These are phyloP conservation scores for Macrophya annulata DNA, from an alignment of 2,888 invertebrate genomes.

Conservation along the genomic window DNA sequence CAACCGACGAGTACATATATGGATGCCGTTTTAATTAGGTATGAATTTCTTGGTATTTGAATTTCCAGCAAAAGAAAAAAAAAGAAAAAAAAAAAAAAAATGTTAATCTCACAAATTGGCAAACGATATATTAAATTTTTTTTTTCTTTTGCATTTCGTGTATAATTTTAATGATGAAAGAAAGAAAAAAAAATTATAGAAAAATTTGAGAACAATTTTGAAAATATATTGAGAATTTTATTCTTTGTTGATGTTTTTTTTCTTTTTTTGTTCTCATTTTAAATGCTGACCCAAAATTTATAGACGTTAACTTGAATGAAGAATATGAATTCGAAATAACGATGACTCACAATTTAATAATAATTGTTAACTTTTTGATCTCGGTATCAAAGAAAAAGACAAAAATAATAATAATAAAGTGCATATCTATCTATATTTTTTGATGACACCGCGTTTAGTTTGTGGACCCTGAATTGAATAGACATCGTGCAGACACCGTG, in stretches of 20 bases:
- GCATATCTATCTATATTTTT: background rate
- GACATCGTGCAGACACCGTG: constrained; percentile 27
- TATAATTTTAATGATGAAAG: no score
- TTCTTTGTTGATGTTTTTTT: no score
- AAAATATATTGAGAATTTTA: no score
- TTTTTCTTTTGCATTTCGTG: no score
- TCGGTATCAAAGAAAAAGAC: background rate
- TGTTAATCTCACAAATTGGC: background rate
- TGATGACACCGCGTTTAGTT: background rate
- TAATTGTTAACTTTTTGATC: background rate
- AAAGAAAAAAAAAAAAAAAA: background rate
- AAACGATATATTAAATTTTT: background rate
- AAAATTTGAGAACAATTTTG: no score
- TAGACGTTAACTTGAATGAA: background rate
- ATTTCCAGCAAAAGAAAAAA: background rate
- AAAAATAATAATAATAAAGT: no score
- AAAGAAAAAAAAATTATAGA: no score
- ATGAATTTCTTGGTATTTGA: background rate
- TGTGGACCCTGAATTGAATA: constrained; percentile 4
- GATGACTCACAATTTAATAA: background rate
- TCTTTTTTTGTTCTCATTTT: no score
- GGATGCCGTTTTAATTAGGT: background rate
- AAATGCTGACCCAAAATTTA: no score
- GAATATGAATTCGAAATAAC: background rate
- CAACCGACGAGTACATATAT: background rate